Evolutionary conservation across 2,888 invertebrate species (phyloP).

Genomic region (Zootermopsis nevadensis): DNA sequence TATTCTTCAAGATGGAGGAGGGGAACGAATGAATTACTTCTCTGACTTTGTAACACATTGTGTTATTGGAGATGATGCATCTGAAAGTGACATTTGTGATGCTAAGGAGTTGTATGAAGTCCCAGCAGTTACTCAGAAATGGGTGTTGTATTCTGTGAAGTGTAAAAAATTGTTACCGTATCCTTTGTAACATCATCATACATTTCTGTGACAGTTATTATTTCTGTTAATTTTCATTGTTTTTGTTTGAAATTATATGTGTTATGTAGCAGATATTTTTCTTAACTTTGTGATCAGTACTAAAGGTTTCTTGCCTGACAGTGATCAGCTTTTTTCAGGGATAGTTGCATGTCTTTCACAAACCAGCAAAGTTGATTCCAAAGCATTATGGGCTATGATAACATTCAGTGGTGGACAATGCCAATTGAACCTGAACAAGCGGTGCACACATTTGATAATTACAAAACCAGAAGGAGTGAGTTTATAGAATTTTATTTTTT

Average conservation of each 20-base stretch:
- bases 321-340: constrained; percentile 77
- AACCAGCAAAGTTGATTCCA: constrained; percentile 78
- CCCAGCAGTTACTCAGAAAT: constrained; percentile 87
- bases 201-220: neutral
- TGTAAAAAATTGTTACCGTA: constrained; percentile 72
- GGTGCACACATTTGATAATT: constrained; percentile 87
- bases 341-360: constrained; percentile 82
- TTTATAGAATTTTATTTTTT: constrained; percentile 19
- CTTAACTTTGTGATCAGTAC: constrained; percentile 66
- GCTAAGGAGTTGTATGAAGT: constrained; percentile 94
- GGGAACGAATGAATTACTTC: constrained; percentile 87
- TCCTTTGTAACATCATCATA: constrained; percentile 59
- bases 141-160: constrained; percentile 77
- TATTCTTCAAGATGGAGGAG: constrained; percentile 86
- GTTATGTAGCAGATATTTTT: neutral
- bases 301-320: constrained; percentile 78
- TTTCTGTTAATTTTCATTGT: neutral
- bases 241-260: neutral
- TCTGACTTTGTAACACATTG: constrained; percentile 94
- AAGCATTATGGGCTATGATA: constrained; percentile 84
- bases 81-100: constrained; percentile 88
- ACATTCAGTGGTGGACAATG: constrained; percentile 88
- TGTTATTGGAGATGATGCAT: constrained; percentile 86
- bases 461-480: constrained; percentile 74
- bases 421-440: constrained; percentile 75